Evolutionary conservation across 1,140 invertebrate species (phyloP).

Genomic region (Aporrectodea caliginosa): DNA sequence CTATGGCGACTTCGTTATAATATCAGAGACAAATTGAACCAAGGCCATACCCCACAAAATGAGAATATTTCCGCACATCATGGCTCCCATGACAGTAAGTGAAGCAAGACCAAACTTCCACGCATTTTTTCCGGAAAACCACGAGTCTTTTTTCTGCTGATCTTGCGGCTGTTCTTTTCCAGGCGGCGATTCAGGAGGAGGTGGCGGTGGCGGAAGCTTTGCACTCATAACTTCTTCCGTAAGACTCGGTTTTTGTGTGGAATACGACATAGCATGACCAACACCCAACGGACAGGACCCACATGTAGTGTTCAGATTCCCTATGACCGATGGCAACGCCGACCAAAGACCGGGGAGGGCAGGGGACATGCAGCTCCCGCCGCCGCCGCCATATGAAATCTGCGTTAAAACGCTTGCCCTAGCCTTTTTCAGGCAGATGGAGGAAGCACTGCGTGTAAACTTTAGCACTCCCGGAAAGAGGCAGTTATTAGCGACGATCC

Average conservation of each 20-base stretch:
- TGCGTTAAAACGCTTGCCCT: not conserved
- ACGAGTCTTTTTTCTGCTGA: slow-evolving; percentile 27
- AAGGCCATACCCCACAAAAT: slow-evolving; percentile 51
- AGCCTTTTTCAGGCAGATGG: not conserved
- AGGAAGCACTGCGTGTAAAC: too few species aligned
- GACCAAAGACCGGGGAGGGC: not conserved
- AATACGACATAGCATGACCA: not conserved
- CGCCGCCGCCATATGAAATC: not conserved
- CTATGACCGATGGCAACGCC: not conserved
- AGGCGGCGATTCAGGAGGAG: not conserved
- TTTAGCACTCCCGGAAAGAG: too few species aligned
- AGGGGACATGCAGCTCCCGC: not conserved
- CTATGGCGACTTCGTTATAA: not conserved
- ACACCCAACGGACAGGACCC: not conserved
- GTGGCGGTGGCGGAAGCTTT: not conserved
- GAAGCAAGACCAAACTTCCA: slow-evolving; percentile 32
- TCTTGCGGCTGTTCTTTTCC: not conserved
- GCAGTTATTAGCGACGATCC: too few species aligned
- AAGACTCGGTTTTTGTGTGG: not conserved
- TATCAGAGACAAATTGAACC: not conserved
- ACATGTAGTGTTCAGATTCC: not conserved
- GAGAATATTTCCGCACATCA: slow-evolving; percentile 49
- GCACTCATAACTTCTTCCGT: not conserved
- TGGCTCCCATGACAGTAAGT: not conserved
- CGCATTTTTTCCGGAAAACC: slow-evolving; percentile 28